These are phyloP conservation scores for Nicator chloris DNA, from an alignment of 2,113 vertebrate species.

Conservation along the genomic window DNA sequence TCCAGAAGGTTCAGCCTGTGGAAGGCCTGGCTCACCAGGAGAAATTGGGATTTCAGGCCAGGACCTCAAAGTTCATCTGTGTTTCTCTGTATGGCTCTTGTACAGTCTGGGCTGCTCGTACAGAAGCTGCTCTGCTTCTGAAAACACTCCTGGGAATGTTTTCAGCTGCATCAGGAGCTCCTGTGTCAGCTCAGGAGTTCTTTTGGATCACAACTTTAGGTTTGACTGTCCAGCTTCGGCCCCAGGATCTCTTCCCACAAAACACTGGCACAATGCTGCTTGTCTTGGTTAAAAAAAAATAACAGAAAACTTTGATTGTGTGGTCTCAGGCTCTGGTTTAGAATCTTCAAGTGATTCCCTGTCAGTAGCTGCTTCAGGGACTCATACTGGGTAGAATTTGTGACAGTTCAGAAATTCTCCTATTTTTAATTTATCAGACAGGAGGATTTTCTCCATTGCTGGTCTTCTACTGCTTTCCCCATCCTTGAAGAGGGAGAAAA, in stretches of 20 bases:
- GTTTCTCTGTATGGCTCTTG: background rate
- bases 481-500: background rate
- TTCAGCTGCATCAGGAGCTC: background rate
- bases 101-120: accelerated
- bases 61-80: background rate
- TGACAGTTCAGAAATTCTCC: background rate
- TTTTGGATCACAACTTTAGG: background rate
- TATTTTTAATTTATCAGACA: background rate
- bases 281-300: background rate
- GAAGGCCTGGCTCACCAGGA: background rate
- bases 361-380: background rate
- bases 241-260: background rate
- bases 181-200: background rate
- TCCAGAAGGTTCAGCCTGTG: background rate
- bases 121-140: background rate
- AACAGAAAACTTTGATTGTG: background rate
- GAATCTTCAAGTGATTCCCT: accelerated
- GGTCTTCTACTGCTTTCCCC: background rate
- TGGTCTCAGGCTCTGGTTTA: background rate
- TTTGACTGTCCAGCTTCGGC: background rate
- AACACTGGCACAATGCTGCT: background rate
- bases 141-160: background rate
- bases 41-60: background rate
- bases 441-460: accelerated
- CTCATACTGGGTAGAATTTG: background rate